Evolutionary conservation across 2,888 invertebrate genomes (phyloP).

Genomic region (Drosophila fungiperda): DNA sequence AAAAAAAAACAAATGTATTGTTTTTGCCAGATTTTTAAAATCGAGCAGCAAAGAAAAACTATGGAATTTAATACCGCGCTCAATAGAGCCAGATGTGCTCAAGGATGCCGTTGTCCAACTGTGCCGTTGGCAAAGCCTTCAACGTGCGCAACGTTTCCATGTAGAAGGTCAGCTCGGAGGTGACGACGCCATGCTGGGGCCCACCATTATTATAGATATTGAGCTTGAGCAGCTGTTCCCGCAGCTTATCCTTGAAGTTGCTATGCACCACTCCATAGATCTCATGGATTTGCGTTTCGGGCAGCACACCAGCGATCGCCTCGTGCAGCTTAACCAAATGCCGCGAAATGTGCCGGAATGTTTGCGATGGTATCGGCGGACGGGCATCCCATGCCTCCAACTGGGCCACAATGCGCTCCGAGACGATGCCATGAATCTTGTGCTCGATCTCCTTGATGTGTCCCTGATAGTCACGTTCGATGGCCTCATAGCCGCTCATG

Average conservation of each 20-base stretch:
- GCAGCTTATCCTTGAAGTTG: conserved; percentile 93
- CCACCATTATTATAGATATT: conserved; percentile 98
- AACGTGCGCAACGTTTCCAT: conserved; percentile 93
- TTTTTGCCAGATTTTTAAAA: conserved; percentile 36
- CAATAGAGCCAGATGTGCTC: conserved; percentile 91
- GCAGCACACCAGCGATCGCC: conserved; percentile 94
- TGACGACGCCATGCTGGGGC: conserved; percentile 97
- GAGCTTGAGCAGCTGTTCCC: conserved; percentile 93
- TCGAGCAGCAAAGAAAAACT: conserved; percentile 16
- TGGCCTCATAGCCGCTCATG: conserved; percentile 88
- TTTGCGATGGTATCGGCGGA: conserved; percentile 97
- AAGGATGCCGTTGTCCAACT: conserved; percentile 90
- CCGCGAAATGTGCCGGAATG: conserved; percentile 93
- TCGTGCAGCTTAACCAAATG: conserved; percentile 96
- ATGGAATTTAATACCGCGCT: conserved; percentile 46
- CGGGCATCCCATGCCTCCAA: conserved; percentile 96
- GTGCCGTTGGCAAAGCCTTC: conserved; percentile 90
- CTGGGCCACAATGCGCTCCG: conserved; percentile 92
- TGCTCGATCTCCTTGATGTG: conserved; percentile 96
- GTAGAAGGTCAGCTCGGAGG: conserved; percentile 95
- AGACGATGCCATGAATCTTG: conserved; percentile 96
- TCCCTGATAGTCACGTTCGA: conserved; percentile 92
- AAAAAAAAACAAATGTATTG: not conserved
- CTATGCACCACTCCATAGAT: conserved; percentile 92
- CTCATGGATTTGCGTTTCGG: conserved; percentile 90